Base-by-base conservation (phyloP, 2,888 invertebrate species). In the Monopis laevigella region DNA sequence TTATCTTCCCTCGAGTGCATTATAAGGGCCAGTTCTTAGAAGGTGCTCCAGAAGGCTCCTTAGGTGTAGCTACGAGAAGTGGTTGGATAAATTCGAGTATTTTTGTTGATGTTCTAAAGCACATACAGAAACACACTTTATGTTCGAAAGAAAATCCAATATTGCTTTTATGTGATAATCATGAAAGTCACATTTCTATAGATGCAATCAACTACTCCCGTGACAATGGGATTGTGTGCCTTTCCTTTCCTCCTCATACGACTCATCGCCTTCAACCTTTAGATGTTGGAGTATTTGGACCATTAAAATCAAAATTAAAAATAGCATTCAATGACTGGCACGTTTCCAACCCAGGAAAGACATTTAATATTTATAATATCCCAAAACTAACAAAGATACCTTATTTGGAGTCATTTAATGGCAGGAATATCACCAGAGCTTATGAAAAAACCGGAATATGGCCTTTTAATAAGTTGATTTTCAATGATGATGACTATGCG, bases 231-330 rank as follows among this genome's bases (percentile, higher is more conserved):
- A 13, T 13, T 14, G 34, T 34, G 13, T 13, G 14, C 14, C 39
- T 40, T 49, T 53, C 11, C 42, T 48, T 46, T 43, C 44, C 42
- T 29, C 45, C 44, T 39, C 59, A 57, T 45, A 59, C 54, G 41
- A 51, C 52, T 19, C 56, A 63, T 45, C 51, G 53, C 32, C 29
- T 58, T 11, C 60, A 62, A 47, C 62, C 59, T 17, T 43, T 59
- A 17, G 57, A 56, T 43, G 40, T 49, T n/a, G 43, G 51, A 16
- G 52, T 62, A 59, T 28, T 28, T 28, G 29, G 29, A 28, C 29
- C n/a, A 4, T 28, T 28, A 4, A 28, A 28, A 46, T 45, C 48
- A n/a, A 50, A 45, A 12, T 50, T 48, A 19, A 50, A 51, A 27
- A 47, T 46, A 24, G 49, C 48, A 4, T 52, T 45, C 35, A 56